Percentiles rank a stretch among this genome's conserved stretches.
phyloP scores from a whole-genome alignment of 64 coral and sea anemone genomes.

The Porites australiensis region DNA sequence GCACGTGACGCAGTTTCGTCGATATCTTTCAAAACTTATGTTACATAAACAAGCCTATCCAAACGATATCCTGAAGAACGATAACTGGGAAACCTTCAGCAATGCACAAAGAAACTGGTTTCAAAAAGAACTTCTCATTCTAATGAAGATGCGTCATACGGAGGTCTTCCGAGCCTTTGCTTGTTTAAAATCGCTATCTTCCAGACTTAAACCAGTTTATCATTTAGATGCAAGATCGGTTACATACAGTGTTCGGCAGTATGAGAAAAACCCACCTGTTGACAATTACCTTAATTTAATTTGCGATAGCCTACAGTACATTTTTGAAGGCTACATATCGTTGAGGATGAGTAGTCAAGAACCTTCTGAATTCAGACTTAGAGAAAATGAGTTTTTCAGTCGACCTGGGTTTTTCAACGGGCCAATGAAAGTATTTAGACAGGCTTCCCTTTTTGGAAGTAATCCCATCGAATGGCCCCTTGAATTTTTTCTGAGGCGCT shows the following conservation, averaged over 20 bases:
- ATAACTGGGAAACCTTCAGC: neutral
- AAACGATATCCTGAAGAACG: neutral
- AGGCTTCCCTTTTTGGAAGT: neutral
- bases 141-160: neutral
- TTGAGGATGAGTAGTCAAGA: neutral
- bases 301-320: neutral
- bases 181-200: neutral
- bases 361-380: neutral
- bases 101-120: neutral
- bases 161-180: constrained; percentile 4
- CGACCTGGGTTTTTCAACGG: neutral
- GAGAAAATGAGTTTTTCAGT: no score
- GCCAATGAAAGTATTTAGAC: neutral
- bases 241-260: neutral
- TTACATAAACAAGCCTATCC: no score
- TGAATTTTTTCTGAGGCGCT: neutral
- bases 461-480: neutral
- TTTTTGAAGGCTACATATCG: neutral
- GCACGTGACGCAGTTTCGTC: neutral
- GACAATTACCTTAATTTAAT: neutral
- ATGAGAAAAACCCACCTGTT: neutral
- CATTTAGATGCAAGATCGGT: neutral
- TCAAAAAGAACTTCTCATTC: neutral
- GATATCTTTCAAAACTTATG: neutral
- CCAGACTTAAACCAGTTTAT: neutral